Evolutionary conservation across 1,140 invertebrate genomes (phyloP).

Genomic region (Harpegnathos saltator): DNA sequence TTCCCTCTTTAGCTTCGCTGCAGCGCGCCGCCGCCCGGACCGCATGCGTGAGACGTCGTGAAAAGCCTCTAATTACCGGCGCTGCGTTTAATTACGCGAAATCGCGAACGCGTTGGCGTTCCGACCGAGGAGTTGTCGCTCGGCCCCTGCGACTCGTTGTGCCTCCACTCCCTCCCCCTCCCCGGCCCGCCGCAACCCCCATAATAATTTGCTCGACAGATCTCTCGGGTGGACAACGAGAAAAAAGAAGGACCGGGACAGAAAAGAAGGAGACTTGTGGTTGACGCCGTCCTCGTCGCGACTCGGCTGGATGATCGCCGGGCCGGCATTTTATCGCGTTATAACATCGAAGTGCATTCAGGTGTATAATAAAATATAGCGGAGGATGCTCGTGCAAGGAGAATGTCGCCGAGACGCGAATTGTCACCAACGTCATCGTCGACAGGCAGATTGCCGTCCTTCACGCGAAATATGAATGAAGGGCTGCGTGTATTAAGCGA

Average conservation of each 20-base stretch:
- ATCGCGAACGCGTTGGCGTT: conserved; percentile 45
- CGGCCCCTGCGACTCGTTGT: too few relatives aligned
- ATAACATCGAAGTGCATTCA: neutral
- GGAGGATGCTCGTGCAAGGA: neutral
- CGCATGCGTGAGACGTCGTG: conserved; percentile 47
- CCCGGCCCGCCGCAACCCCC: conserved; percentile 1
- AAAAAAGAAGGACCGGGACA: too few relatives aligned
- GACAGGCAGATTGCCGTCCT: neutral
- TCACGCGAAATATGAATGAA: neutral
- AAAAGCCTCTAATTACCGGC: conserved; percentile 68
- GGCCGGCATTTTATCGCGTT: conserved; percentile 24
- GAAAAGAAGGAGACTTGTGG: conserved; percentile 14
- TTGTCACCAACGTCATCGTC: neutral
- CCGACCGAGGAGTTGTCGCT: conserved; percentile 10
- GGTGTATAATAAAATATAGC: neutral
- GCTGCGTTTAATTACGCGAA: conserved; percentile 64
- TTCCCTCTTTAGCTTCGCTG: conserved; percentile 48
- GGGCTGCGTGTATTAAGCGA: neutral
- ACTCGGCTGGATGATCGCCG: neutral
- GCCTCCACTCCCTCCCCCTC: too few relatives aligned
- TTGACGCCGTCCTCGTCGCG: neutral
- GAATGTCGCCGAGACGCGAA: neutral
- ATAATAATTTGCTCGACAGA: conserved; percentile 40
- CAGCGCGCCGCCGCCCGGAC: neutral
- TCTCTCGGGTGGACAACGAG: neutral